Evolutionary conservation across 2,797 vertebrate genomes (phyloP).

Genomic region (Cottoperca gobio): DNA sequence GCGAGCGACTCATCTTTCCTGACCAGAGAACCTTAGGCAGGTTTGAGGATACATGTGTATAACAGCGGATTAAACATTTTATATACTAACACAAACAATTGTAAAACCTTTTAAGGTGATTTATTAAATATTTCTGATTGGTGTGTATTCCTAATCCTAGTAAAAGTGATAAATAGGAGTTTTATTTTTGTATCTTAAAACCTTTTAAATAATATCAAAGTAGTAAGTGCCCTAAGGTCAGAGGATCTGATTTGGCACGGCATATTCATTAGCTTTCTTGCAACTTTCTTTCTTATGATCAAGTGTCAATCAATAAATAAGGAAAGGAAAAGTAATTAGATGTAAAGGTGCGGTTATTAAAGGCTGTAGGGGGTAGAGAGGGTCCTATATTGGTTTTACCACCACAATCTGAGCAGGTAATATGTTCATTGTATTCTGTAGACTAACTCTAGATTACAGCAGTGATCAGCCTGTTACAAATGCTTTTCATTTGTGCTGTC

Average conservation of each 20-base stretch:
- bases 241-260: background rate
- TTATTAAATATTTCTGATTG: constrained; percentile 1
- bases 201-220: background rate
- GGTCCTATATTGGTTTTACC: background rate
- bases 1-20: background rate
- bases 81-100: background rate
- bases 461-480: background rate
- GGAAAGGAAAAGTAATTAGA: background rate
- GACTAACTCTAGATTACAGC: background rate
- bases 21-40: constrained; percentile 2
- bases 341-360: background rate
- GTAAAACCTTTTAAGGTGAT: background rate
- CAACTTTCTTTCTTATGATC: background rate
- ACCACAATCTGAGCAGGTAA: background rate
- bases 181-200: background rate
- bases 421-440: background rate
- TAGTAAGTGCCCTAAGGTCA: background rate
- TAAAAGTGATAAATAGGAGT: background rate
- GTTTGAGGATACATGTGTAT: background rate
- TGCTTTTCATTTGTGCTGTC: background rate
- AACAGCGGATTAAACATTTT: background rate
- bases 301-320: background rate
- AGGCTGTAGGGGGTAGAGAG: background rate
- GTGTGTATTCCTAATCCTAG: background rate
- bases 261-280: background rate